Evolutionary conservation across 2,888 invertebrate genomes (phyloP).

Genomic region (Agrenia bidenticulata): DNA sequence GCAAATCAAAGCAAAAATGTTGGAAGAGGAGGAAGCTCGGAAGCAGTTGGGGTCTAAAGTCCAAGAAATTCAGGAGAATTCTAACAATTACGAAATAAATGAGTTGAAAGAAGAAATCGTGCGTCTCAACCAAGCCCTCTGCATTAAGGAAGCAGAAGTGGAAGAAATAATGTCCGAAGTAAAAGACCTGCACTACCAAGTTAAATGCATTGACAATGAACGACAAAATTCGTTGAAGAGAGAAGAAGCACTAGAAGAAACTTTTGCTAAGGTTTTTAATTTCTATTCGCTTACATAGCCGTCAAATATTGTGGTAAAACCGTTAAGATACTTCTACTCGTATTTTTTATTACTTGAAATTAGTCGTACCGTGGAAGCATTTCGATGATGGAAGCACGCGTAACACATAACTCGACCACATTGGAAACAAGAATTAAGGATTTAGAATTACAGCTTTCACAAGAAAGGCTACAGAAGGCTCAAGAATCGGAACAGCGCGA

Average conservation of each 20-base stretch:
- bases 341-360: background rate
- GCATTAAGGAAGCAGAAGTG: too few species aligned
- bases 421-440: constrained; percentile 14
- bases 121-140: background rate
- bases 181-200: background rate
- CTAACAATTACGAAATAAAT: background rate
- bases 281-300: background rate
- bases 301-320: background rate
- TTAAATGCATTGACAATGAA: background rate
- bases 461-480: background rate
- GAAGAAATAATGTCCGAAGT: background rate
- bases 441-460: background rate
- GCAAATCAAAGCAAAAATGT: background rate
- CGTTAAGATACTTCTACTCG: background rate
- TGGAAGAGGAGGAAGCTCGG: constrained; percentile 13
- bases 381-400: constrained; percentile 13
- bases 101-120: background rate
- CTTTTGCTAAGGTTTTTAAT: background rate
- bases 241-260: constrained; percentile 1
- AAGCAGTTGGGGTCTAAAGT: constrained; percentile 1
- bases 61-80: background rate
- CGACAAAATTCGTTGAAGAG: background rate
- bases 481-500: background rate
- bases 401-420: constrained; percentile 6
- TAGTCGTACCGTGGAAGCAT: constrained; percentile 17